These are phyloP conservation scores for Channa striata DNA, from an alignment of 2,797 vertebrate genomes.

Conservation along the genomic window DNA sequence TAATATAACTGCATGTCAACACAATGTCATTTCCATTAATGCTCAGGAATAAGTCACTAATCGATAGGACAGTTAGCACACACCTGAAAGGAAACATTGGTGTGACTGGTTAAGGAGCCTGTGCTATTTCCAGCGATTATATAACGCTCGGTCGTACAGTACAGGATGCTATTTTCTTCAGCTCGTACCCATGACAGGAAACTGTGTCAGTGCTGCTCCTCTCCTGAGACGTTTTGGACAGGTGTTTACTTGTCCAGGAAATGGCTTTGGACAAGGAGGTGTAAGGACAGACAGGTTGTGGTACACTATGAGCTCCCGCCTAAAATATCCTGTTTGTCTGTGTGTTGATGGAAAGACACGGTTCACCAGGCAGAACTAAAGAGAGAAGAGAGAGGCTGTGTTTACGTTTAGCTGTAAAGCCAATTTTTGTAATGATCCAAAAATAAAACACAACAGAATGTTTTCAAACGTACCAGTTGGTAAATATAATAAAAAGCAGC, in stretches of 20 bases:
- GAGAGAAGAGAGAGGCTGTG: neutral
- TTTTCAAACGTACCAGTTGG: neutral
- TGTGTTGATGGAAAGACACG: constrained; percentile 66
- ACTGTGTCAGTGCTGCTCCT: constrained; percentile 5
- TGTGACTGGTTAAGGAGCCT: constrained; percentile 35
- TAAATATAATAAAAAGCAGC: neutral
- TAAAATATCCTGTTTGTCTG: constrained; percentile 51
- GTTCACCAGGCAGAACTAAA: constrained; percentile 19
- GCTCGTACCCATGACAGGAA: constrained; percentile 42
- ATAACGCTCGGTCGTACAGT: constrained; percentile 27
- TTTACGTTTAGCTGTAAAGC: constrained; percentile 1
- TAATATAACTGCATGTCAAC: neutral
- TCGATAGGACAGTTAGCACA: neutral
- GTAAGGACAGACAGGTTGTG: constrained; percentile 34
- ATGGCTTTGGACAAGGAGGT: constrained; percentile 7
- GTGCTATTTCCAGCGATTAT: constrained; percentile 55
- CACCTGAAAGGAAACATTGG: constrained; percentile 28
- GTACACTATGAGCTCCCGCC: constrained; percentile 47
- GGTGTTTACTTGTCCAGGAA: constrained; percentile 55
- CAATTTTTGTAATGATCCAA: constrained; percentile 3
- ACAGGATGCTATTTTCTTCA: constrained; percentile 39
- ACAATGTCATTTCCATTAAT: neutral
- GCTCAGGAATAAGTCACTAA: neutral
- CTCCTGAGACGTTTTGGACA: constrained; percentile 33
- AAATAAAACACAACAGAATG: neutral